Percentiles rank a stretch among this genome's conserved stretches.
These are phyloP conservation scores for Istiophorus platypterus DNA, from an alignment of 2,113 vertebrate species.

Conservation along the genomic window DNA sequence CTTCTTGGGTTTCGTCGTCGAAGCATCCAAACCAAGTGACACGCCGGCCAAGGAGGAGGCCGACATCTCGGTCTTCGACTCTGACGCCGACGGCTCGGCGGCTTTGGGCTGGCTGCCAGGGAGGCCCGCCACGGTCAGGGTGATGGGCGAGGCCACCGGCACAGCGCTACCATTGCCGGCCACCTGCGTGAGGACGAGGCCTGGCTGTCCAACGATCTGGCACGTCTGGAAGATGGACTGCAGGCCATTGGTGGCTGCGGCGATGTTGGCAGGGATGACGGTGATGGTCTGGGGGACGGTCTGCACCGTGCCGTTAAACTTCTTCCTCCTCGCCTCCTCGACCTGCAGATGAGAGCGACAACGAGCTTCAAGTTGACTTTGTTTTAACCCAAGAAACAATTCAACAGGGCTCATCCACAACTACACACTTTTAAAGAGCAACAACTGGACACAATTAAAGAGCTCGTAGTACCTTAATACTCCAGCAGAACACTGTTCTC, in stretches of 20 bases:
- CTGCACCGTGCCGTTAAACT: constrained; percentile 97
- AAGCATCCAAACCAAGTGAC: constrained; percentile 82
- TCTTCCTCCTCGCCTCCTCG: constrained; percentile 95
- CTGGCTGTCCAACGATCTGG: constrained; percentile 96
- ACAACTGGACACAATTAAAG: too few relatives aligned
- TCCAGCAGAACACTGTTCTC: too few relatives aligned
- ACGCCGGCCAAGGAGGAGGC: constrained; percentile 72
- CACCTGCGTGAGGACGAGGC: constrained; percentile 95
- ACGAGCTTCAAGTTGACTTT: neutral
- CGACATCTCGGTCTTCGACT: constrained; percentile 69
- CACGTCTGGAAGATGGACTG: constrained; percentile 98
- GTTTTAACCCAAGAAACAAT: too few relatives aligned
- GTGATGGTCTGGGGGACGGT: constrained; percentile 96
- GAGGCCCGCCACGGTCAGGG: constrained; percentile 92
- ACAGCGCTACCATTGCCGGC: constrained; percentile 81
- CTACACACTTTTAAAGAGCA: too few relatives aligned
- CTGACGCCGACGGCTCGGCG: constrained; percentile 78
- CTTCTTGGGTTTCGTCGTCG: constrained; percentile 93
- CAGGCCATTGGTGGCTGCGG: constrained; percentile 89
- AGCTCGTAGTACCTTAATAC: too few relatives aligned
- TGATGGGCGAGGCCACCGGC: constrained; percentile 91
- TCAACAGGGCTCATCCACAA: too few relatives aligned
- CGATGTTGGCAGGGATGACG: constrained; percentile 94
- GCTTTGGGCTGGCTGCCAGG: constrained; percentile 86
- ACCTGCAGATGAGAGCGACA: constrained; percentile 76